Base-by-base conservation (phyloP, 1,140 invertebrate genomes). In the Hycleus cichorii region DNA sequence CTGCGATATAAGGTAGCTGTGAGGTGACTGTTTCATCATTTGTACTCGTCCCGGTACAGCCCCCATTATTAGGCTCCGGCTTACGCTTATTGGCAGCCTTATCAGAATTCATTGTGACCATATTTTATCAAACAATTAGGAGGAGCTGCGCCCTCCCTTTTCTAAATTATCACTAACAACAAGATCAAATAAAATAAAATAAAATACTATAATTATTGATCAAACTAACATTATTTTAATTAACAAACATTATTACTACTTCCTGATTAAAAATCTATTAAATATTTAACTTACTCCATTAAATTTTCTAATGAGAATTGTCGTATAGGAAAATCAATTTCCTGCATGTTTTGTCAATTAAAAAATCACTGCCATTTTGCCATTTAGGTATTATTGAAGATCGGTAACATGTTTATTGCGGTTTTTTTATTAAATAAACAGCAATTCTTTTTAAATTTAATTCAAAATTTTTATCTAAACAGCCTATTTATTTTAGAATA, bases 71-170 rank as follows among this genome's bases (percentile, higher is more conserved):
- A 50, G 70, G 44, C 55, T 74, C 73, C 56, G 69, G 69, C 67
- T 75, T 75, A 59, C 71, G 70, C 67, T 76, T 76, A 60, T 69
- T 65, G 64, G 71, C 73, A 70, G 71, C 74, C 68, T 78, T 78
- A 32, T 78, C 76, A 32, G 76, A 76, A 66, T 76, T 78, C 77
- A 78, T 78, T 39, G 76, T 78, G 65, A 78, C 77, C 77, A 78
- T 78, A 69, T 71, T 69, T 32, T 32, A 32, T 32, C 72, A 25
- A 64, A 54, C 9, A 60, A 49, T 59, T 57, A 55, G 62, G 64
- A 71, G 66, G 68, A 65, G 56, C 58, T 39, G 51, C 44, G 64
- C 65, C 70, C 69, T 64, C 67, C 62, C 57, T 64, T 3, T 38
- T 59, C 60, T 62, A 45, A 47, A 52, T 57, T 27, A 54, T 53